Conservation (phyloP, 2,888 invertebrate genomes). For the Hirtodrosophila alboralis region DNA sequence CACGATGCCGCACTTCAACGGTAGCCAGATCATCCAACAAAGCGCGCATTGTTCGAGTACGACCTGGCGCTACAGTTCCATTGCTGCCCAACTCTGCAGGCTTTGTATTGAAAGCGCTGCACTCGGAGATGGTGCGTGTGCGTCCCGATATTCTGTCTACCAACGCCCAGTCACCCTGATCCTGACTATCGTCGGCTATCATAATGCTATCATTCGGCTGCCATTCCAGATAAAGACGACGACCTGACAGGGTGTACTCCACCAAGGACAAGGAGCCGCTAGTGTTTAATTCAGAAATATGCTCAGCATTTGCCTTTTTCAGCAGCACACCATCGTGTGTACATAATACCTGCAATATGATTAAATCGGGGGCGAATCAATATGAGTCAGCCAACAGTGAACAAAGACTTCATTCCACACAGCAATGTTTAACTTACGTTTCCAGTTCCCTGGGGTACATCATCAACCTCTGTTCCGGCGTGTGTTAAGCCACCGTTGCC, state of each 20-base stretch:
- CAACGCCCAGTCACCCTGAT: constrained; percentile 92
- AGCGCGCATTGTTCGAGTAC: constrained; percentile 85
- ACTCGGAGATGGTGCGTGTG: constrained; percentile 83
- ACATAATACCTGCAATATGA: constrained; percentile 89
- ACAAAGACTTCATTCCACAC: too few relatives aligned
- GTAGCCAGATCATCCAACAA: constrained; percentile 88
- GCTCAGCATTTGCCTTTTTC: constrained; percentile 87
- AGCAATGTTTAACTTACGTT: constrained; percentile 62
- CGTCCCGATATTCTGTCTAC: constrained; percentile 88
- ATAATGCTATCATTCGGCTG: constrained; percentile 89
- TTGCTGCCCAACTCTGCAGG: constrained; percentile 60
- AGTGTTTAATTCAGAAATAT: constrained; percentile 87
- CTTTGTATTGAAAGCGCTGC: constrained; percentile 82
- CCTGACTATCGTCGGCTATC: constrained; percentile 90
- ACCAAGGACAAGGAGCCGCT: constrained; percentile 83
- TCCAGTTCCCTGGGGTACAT: constrained; percentile 56
- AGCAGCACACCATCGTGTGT: constrained; percentile 92
- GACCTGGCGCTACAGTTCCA: constrained; percentile 45
- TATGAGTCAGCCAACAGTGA: constrained; percentile 58
- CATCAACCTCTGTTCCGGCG: constrained; percentile 37
- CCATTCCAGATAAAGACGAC: constrained; percentile 91
- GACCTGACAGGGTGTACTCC: constrained; percentile 80
- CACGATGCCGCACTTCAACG: constrained; percentile 86
- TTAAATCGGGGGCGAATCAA: neutral
- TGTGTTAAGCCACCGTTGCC: constrained; percentile 15